Conservation (phyloP, 2,797 vertebrate genomes). For the Phataginus tricuspis region DNA sequence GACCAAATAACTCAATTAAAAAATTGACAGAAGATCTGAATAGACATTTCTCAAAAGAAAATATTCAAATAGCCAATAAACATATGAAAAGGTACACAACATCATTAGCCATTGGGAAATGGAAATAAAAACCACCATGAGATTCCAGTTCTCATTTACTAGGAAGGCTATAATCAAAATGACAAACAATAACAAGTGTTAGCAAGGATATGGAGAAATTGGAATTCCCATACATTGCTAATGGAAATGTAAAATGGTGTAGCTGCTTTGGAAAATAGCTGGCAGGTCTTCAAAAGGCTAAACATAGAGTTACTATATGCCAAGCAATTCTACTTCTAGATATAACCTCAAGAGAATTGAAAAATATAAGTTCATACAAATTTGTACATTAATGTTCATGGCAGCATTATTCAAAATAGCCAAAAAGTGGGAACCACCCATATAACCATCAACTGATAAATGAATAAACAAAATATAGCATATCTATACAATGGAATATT, state of each 20-base stretch:
- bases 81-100: neutral
- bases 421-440: neutral
- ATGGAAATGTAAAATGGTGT: neutral
- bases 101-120: neutral
- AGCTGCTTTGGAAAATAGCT: neutral
- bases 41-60: neutral
- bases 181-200: neutral
- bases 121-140: neutral
- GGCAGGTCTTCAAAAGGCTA: neutral
- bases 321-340: neutral
- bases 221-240: neutral
- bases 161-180: neutral
- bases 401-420: neutral
- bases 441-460: neutral
- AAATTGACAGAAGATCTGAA: neutral
- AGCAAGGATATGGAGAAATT: neutral
- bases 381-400: neutral
- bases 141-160: neutral
- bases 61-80: neutral
- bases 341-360: neutral
- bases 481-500: neutral
- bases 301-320: neutral
- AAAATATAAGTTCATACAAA: neutral
- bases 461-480: neutral
- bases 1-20: neutral